Conservation (phyloP, 64 coral and sea anemone genomes). For the Actinia tenebrosa region DNA sequence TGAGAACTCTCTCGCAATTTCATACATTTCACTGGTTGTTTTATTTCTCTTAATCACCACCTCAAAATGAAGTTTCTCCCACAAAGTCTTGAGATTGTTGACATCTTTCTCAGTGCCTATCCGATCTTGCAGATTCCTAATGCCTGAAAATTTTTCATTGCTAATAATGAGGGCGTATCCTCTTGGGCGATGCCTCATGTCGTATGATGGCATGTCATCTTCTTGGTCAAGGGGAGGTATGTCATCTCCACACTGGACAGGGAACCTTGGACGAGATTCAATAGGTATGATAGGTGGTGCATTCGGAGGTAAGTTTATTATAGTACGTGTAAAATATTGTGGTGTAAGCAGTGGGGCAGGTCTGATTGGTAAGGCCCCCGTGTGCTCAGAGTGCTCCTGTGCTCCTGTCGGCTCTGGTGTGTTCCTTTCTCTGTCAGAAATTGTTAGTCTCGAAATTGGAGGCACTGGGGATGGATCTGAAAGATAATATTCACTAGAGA, state of each 20-base stretch:
- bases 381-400: neutral
- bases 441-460: neutral
- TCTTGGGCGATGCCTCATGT: constrained; percentile 47
- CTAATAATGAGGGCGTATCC: constrained; percentile 81
- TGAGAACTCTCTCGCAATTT: constrained; percentile 44
- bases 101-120: constrained; percentile 62
- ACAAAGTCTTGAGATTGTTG: constrained; percentile 54
- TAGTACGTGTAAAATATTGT: neutral
- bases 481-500: no score
- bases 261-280: constrained; percentile 23
- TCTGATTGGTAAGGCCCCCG: neutral
- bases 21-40: constrained; percentile 49
- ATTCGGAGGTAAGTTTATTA: no score
- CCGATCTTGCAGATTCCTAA: constrained; percentile 25
- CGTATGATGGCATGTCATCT: constrained; percentile 73
- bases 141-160: constrained; percentile 56
- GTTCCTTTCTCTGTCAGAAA: neutral
- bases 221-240: constrained; percentile 34
- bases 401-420: neutral
- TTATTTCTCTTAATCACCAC: constrained; percentile 29
- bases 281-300: neutral
- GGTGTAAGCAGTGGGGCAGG: constrained; percentile 14
- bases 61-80: constrained; percentile 61
- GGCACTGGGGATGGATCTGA: neutral
- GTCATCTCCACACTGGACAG: constrained; percentile 47